Base-by-base conservation (phyloP, 2,113 vertebrate species). In the Ariopsis seemanni region DNA sequence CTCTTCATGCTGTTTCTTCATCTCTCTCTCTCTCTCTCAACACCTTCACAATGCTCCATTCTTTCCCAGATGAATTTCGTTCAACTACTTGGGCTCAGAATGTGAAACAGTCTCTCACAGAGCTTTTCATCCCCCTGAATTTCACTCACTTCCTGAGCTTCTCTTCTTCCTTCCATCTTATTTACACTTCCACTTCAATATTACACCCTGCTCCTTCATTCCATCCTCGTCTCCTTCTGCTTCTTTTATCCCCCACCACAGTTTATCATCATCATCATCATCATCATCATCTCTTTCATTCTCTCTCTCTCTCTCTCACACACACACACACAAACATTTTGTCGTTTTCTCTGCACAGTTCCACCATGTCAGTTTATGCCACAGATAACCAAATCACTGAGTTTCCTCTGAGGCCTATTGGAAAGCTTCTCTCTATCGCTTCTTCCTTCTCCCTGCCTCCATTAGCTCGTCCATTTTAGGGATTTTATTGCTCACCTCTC, bases 101-200 rank as follows among this genome's bases (percentile, higher is more conserved):
- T 62, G 74, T 85, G 84, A 62, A 75, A 50, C 69, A 62, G 57
- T 77, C 1, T 85, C 52, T 78, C 84, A 11, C 27, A 10, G 30
- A 34, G 60, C 57, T 50, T 53, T 74, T 57, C 58, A 9, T 86
- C 75, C 42, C 27, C 18, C 52, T 62, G 53, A 30, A 52, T 74
- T 86, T 81, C 65, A 22, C 27, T 53, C 81, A 65, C 50, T 63
- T 75, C 82, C 20, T 15, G 52, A 60, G 60, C 75, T 42, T 15
- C 86, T 85, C 92, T 91, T 85, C 89, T 91, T 34, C 58, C 69
- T 57, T 85, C 50, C 65, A 67, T 88, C 83, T 81, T 69, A 69
- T 60, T 82, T 71, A 55, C 53, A 63, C 57, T 77, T 74, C 83
- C 82, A 58, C 60, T 81, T 75, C 67, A 27, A 58, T 34, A 65